Conservation (phyloP, 2,113 vertebrate genomes). For the Abramis brama region DNA sequence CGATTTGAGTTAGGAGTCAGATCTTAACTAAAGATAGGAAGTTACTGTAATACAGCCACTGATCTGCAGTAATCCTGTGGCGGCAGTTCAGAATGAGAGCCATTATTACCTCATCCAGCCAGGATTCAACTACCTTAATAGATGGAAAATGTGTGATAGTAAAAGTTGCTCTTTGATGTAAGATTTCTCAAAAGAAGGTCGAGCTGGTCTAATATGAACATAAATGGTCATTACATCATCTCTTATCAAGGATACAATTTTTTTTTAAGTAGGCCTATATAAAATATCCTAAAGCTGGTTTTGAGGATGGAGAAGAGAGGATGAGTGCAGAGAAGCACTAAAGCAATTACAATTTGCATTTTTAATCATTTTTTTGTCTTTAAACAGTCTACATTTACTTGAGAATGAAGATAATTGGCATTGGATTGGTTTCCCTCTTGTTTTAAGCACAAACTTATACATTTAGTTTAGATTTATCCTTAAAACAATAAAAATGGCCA, state of each 20-base stretch:
- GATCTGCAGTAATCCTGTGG: neutral
- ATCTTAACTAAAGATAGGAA: conserved; percentile 2
- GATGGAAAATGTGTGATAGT: neutral
- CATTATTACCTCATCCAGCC: neutral
- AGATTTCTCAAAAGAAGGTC: conserved; percentile 26
- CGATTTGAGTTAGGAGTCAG: neutral
- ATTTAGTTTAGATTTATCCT: neutral
- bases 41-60: neutral
- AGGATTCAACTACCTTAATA: conserved; percentile 4
- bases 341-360: neutral
- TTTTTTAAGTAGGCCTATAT: neutral
- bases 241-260: neutral
- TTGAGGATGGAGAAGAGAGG: neutral
- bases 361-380: neutral
- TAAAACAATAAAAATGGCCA: neutral
- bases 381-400: neutral
- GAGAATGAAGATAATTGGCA: neutral
- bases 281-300: neutral
- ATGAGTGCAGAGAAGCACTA: neutral
- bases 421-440: neutral
- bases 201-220: neutral
- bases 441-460: neutral
- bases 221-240: conserved; percentile 7
- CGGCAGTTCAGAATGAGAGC: neutral
- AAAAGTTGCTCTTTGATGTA: conserved; percentile 1